Evolutionary conservation across 2,888 invertebrate species (phyloP).

Genomic region (Rotaria macrura): DNA sequence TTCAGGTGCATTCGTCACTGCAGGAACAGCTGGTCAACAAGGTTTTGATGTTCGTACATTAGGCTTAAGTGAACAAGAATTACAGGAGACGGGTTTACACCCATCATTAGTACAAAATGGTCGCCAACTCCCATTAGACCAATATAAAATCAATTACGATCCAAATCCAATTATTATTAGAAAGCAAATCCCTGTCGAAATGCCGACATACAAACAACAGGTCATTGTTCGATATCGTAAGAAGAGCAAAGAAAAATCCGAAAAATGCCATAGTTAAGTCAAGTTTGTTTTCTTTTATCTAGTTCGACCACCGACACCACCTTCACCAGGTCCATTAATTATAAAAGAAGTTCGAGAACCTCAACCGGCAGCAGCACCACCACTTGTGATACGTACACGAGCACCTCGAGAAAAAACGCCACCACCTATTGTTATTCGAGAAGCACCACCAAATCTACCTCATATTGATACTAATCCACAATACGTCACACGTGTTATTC

Average conservation of each 20-base stretch:
- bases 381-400: conserved; percentile 12
- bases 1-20: conserved; percentile 3
- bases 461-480: background rate
- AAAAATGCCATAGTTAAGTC: background rate
- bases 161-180: conserved; percentile 22
- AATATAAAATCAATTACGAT: conserved; percentile 23
- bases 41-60: conserved; percentile 12
- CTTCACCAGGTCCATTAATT: conserved; percentile 9
- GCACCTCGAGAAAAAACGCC: background rate
- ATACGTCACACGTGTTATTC: background rate
- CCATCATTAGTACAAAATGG: background rate
- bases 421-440: conserved; percentile 5
- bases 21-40: background rate
- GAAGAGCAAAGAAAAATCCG: background rate
- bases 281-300: background rate
- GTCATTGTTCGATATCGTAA: conserved; percentile 16
- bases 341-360: conserved; percentile 4
- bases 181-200: conserved; percentile 4
- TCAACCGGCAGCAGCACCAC: background rate
- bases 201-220: background rate
- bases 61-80: conserved; percentile 17
- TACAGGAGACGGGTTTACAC: background rate
- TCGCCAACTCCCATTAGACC: conserved; percentile 3
- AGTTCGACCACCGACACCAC: conserved; percentile 17
- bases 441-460: background rate